Conservation (phyloP, 1,140 invertebrate species). For the Drosophila sucinea region DNA sequence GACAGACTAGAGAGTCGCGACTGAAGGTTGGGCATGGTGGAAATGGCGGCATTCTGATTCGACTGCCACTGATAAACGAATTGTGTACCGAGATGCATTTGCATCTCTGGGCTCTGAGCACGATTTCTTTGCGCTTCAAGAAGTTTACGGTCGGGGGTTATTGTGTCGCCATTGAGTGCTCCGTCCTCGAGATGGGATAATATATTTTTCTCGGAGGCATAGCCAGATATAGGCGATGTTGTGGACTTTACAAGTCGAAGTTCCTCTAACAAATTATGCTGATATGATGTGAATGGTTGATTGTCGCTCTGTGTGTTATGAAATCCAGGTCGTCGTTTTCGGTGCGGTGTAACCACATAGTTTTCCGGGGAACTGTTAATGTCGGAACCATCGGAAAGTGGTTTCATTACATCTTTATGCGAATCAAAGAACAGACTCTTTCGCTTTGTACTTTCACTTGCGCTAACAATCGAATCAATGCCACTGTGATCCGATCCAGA, state of each 20-base stretch:
- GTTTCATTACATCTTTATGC: slow-evolving; percentile 86
- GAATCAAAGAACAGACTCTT: slow-evolving; percentile 87
- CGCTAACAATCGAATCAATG: slow-evolving; percentile 57
- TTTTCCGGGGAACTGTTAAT: slow-evolving; percentile 88
- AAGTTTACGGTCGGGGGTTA: slow-evolving; percentile 67
- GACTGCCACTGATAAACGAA: slow-evolving; percentile 82
- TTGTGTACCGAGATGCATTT: slow-evolving; percentile 68
- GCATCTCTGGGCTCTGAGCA: slow-evolving; percentile 65
- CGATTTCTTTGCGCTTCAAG: slow-evolving; percentile 66
- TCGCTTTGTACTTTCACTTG: slow-evolving; percentile 85
- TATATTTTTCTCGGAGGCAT: slow-evolving; percentile 70
- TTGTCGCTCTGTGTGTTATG: slow-evolving; percentile 93
- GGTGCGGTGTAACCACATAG: slow-evolving; percentile 92
- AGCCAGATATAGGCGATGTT: slow-evolving; percentile 77
- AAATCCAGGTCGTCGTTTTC: slow-evolving; percentile 92
- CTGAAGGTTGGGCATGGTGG: slow-evolving; percentile 73
- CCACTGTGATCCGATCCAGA: slow-evolving; percentile 60
- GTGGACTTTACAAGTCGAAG: slow-evolving; percentile 79
- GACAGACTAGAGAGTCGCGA: slow-evolving; percentile 74
- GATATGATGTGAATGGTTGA: slow-evolving; percentile 92
- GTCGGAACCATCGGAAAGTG: slow-evolving; percentile 86
- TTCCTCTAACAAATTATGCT: slow-evolving; percentile 88
- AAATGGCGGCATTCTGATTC: slow-evolving; percentile 68
- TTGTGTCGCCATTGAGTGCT: slow-evolving; percentile 54
- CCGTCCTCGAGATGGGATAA: slow-evolving; percentile 67